Conservation (phyloP, 1,140 invertebrate genomes). For the Aphidius gifuensis region DNA sequence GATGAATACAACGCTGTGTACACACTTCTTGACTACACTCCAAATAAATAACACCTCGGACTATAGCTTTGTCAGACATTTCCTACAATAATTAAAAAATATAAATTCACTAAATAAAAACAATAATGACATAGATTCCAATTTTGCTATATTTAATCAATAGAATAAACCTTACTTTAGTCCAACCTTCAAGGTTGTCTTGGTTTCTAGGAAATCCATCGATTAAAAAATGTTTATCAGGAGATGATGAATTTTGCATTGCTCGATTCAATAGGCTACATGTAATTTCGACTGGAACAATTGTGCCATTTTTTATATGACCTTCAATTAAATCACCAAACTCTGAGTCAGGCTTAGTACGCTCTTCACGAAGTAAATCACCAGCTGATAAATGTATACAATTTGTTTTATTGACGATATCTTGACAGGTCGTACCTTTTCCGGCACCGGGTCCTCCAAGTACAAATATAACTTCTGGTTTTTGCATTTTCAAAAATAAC, state of each 20-base stretch:
- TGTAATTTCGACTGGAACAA: conserved; percentile 98
- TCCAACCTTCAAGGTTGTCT: conserved; percentile 96
- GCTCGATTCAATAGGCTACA: conserved; percentile 88
- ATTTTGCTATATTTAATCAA: no score
- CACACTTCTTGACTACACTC: conserved; percentile 86
- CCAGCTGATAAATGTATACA: conserved; percentile 98
- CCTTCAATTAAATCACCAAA: conserved; percentile 91
- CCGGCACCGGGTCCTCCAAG: conserved; percentile 96
- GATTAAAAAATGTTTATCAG: conserved; percentile 83
- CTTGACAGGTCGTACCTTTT: conserved; percentile 94
- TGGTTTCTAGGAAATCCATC: conserved; percentile 98
- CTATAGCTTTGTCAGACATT: conserved; percentile 80
- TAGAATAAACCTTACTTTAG: conserved; percentile 42
- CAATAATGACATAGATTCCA: neutral
- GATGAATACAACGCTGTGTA: conserved; percentile 76
- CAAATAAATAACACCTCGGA: conserved; percentile 91
- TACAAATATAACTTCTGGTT: conserved; percentile 94
- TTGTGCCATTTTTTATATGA: conserved; percentile 91
- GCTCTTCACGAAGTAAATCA: conserved; percentile 90
- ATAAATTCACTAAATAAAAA: no score
- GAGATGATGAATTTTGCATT: conserved; percentile 61
- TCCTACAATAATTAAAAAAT: conserved; percentile 47
- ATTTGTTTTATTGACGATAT: conserved; percentile 86
- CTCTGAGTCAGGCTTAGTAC: conserved; percentile 77
- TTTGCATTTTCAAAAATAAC: conserved; percentile 39